Evolutionary conservation across 1,140 invertebrate species (phyloP), one percentile per base, ranked within the genome.

Genomic region (Eurosta solidaginis): DNA sequence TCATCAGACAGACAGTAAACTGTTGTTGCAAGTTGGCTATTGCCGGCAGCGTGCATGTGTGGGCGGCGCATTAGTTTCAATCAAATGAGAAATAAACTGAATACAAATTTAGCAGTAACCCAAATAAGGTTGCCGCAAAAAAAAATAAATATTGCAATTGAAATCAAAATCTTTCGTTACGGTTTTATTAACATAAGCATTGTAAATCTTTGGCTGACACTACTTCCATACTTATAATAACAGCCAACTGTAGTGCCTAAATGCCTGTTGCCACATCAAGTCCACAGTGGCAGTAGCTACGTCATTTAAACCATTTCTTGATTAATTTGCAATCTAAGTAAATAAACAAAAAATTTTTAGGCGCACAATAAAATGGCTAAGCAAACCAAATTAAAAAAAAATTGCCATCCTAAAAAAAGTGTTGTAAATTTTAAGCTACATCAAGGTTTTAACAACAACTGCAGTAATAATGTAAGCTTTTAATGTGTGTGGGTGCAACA

Each of bases 1-100:
- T n/a, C n/a, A n/a, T n/a, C n/a, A 75, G 74, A 14, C 29, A 75
- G 9, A 45, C 27, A n/a, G 42, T 17, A 36, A 47, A n/a, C 4
- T 6, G 36, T 68, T 68, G 59, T 68, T 29, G 59, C 59, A 68
- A 68, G 59, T 68, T 27, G 29, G n/a, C n/a, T n/a, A n/a, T 7
- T 36, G 33, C n/a, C 27, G 4, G n/a, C 33, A 14, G n/a, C n/a
- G n/a, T n/a, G n/a, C n/a, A n/a, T n/a, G n/a, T 74, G 73, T 74
- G 44, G 73, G 73, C 73, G 73, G n/a, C 42, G 27, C 42, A 74
- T 74, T 74, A 74, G 73, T 17, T 74, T 74, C 73, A 74, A 74
- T 74, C 73, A 74, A 7, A 47, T 27, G 3, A 45, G 17, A 68
- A 40, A 22, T 10, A n/a, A 40, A 22, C 20, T 59, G 33, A 68